Evolutionary conservation across 2,888 invertebrate genomes (phyloP), one percentile per base, ranked within the genome.

Genomic region (Cyclophora albipunctata): DNA sequence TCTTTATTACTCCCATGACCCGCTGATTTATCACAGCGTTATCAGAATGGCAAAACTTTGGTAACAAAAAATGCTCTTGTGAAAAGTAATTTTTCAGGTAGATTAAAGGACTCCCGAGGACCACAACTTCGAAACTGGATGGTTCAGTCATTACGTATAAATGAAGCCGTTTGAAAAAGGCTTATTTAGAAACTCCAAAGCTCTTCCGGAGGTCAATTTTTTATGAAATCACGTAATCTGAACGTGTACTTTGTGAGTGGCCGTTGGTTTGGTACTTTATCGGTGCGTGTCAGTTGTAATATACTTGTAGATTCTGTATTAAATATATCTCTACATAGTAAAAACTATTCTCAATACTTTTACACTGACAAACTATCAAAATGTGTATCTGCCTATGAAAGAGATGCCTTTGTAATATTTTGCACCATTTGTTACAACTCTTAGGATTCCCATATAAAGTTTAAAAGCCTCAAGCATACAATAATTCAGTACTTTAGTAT

Each of bases 21-120:
- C 37, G 37, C 52, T 67, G 66, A 67, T 68, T 68, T 65, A 70
- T 64, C 59, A 55, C 56, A 45, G 53, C 52, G 61, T 57, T 60
- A 61, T 57, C 57, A 55, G 44, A 62, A 63, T 58, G 60, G 60
- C 57, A 50, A 63, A 66, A 64, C 54, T 63, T 64, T 57, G 47
- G 47, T 46, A 51, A 43, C 49, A 50, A 58, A 60, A 62, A 63
- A 55, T 52, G 62, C 55, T 62, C 58, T 58, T 53, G 54, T 51
- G 49, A 54, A 59, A 60, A 55, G 59, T 55, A 62, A 62, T 65
- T 66, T 66, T 64, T 66, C 60, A 61, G 55, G 49, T 52, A 64
- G 64, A 66, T 65, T 65, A 63, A 63, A 62, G 58, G 52, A 56
- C 60, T 60, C 45, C 55, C 50, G 51, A 58, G 55, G 60, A 53